Base-by-base conservation (phyloP, 2,888 invertebrate species). In the Philhelius pedissequus region DNA sequence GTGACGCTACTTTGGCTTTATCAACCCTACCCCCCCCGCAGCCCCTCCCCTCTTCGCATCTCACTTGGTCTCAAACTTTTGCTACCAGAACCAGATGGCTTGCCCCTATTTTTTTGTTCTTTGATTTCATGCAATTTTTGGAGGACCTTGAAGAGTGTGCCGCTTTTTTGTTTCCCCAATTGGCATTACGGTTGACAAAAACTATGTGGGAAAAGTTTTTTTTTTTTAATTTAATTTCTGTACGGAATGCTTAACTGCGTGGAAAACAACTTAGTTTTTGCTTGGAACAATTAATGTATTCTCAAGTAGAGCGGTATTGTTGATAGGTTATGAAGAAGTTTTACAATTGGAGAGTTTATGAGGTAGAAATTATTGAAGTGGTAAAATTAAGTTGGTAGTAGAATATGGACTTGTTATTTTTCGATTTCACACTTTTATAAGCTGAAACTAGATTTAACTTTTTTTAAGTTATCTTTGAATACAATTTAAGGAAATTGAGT, bases 221-320 rank as follows among this genome's bases (percentile, higher is more conserved):
- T 1, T n/a, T 48, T 52, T 15, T 27, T 8, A 27, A n/a, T n/a
- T n/a, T n/a, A n/a, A n/a, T 4, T 58, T 38, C 38, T 25, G 27
- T 52, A 22, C 9, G 5, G 32, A 60, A 27, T 77, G 77, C n/a
- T 62, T 62, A 77, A 70, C 54, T 69, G 54, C 35, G 62, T 77
- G 69, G 77, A 77, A 77, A 70, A 77, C 62, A 43, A 54, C 69
- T 62, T 60, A 13, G 52, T 77, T 62, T 62, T 69, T 35, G n/a
- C 52, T 54, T 62, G 11, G 35, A 77, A 52, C 50, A 77, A 77
- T 77, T 70, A 77, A 68, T 68, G 76, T 20, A 52, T 35, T 30
- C 35, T 43, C 4, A 38, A 64, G 64, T 64, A 8, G 45, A 30
- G 11, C 30, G 22, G 32, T 22, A 62, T 27, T 43, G 62, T 62